A percentile compares a stretch with the other conserved stretches of the same genome.
Conservation (phyloP, 1,140 invertebrate species). For the Mylabris phalerata region DNA sequence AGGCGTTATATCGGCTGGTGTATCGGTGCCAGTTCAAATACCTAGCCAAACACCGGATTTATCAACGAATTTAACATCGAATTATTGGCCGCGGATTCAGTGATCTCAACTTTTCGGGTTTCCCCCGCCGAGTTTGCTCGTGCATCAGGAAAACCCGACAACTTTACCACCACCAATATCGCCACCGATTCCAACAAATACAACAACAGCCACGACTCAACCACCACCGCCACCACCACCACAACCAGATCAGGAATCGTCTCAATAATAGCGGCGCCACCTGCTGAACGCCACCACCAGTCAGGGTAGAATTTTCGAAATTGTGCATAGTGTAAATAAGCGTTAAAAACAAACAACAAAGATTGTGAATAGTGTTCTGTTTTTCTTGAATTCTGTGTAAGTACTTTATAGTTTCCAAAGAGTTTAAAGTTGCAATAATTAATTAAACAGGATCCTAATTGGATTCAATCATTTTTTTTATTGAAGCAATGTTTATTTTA, state of each 20-base stretch:
- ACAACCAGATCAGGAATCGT: conserved; percentile 32
- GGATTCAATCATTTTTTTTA: too few relatives aligned
- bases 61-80: conserved; percentile 77
- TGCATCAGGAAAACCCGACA: conserved; percentile 53
- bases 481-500: too few relatives aligned
- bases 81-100: conserved; percentile 95
- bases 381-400: too few relatives aligned
- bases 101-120: conserved; percentile 73
- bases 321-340: conserved; percentile 26
- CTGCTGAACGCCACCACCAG: conserved; percentile 38
- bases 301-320: conserved; percentile 38
- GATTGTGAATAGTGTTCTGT: too few relatives aligned
- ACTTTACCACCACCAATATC: conserved; percentile 34
- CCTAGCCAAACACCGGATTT: conserved; percentile 83
- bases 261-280: conserved; percentile 18
- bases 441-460: too few relatives aligned
- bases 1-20: conserved; percentile 96
- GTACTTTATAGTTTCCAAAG: too few relatives aligned
- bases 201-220: conserved; percentile 44
- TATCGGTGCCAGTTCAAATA: conserved; percentile 95
- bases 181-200: conserved; percentile 35
- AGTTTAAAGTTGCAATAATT: too few relatives aligned
- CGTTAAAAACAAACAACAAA: not conserved
- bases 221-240: conserved; percentile 27
- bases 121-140: conserved; percentile 53